Percentiles rank a stretch among this genome's conserved stretches.
phyloP scores from a whole-genome alignment of 2,113 vertebrate species.

The Bos indicus region DNA sequence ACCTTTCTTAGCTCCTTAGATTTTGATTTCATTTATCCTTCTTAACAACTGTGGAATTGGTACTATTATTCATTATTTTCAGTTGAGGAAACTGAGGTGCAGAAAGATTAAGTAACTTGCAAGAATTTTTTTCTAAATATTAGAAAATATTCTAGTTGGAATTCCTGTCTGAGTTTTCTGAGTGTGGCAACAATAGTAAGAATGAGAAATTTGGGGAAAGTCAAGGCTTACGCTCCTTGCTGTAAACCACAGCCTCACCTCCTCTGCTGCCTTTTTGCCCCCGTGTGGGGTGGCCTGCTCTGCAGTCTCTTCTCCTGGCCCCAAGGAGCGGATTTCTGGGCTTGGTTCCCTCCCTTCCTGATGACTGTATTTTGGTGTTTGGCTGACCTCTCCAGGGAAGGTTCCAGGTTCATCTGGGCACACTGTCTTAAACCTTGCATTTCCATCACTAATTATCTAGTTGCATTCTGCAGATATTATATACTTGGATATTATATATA shows the following conservation, averaged over 20 bases:
- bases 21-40: background rate
- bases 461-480: background rate
- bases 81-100: background rate
- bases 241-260: background rate
- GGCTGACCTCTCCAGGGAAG: background rate
- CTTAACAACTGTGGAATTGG: background rate
- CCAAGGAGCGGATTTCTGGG: background rate
- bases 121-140: background rate
- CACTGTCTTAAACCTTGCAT: background rate
- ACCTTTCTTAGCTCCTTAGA: background rate
- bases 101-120: background rate
- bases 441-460: too few relatives aligned
- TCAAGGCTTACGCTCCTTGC: too few relatives aligned
- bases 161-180: background rate
- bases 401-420: background rate
- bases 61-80: background rate
- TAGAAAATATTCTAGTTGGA: background rate
- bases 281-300: rapidly evolving
- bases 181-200: background rate
- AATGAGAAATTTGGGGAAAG: background rate
- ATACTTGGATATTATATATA: background rate
- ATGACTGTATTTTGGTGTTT: background rate
- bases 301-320: background rate
- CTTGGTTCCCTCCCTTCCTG: background rate
- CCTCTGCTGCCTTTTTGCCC: background rate